Evolutionary conservation across 2,797 vertebrate species (phyloP).

Genomic region (Rhincodon typus): DNA sequence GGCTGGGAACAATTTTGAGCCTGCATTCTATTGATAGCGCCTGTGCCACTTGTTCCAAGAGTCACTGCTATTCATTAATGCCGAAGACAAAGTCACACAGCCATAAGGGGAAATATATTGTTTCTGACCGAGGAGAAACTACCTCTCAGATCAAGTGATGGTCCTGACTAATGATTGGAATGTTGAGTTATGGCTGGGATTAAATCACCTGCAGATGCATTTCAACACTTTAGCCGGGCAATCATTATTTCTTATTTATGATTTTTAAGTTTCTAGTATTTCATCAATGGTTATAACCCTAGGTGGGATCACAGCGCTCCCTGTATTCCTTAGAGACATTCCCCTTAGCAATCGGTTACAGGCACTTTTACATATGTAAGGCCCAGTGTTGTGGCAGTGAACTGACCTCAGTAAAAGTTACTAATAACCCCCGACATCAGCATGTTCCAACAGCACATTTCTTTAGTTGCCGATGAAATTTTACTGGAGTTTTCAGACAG

Average conservation of each 20-base stretch:
- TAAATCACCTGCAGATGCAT: not conserved
- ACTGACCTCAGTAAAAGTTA: not conserved
- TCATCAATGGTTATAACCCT: not conserved
- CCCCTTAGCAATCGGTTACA: not conserved
- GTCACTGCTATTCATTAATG: not conserved
- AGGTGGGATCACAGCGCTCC: not conserved
- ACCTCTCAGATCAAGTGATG: not conserved
- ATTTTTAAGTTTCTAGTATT: not conserved
- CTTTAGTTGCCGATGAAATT: not conserved
- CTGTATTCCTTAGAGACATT: not conserved
- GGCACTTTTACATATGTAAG: not conserved
- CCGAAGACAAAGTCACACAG: not conserved
- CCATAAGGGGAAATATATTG: not conserved
- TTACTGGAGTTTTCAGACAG: conserved; percentile 9
- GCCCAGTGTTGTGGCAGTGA: not conserved
- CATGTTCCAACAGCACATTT: not conserved
- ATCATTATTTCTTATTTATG: conserved; percentile 34
- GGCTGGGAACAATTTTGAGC: not conserved
- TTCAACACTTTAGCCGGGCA: not conserved
- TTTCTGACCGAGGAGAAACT: not conserved
- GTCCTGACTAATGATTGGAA: not conserved
- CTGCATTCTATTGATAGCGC: not conserved
- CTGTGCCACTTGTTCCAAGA: not conserved
- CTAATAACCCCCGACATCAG: not conserved
- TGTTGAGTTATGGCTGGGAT: not conserved